A percentile compares a stretch with the other conserved stretches of the same genome.
These are phyloP conservation scores for Struthidea cinerea DNA, from an alignment of 2,113 vertebrate genomes.

Conservation along the genomic window DNA sequence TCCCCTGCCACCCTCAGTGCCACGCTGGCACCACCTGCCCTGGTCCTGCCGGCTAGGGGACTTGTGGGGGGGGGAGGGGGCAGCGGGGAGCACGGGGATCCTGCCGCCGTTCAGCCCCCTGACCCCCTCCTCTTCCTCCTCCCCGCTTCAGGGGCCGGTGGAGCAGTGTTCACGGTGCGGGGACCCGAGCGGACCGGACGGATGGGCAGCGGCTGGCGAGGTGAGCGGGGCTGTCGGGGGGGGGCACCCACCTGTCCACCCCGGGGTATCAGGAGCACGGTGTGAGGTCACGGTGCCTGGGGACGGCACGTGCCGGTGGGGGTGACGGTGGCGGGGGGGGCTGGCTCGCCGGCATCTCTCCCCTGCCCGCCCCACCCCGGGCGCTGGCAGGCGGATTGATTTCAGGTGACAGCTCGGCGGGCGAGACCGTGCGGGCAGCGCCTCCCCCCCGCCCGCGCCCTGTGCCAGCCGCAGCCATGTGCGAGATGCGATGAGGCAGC, in stretches of 20 bases:
- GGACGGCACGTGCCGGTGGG: not conserved
- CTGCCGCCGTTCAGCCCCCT: not conserved
- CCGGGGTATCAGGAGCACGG: fast-evolving
- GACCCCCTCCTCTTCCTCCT: not conserved
- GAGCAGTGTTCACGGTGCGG: not conserved
- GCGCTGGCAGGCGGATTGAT: constrained; percentile 12
- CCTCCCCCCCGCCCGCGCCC: not conserved
- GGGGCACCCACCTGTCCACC: not conserved
- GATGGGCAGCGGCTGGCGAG: constrained; percentile 40
- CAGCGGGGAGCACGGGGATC: not conserved
- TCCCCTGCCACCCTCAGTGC: not conserved
- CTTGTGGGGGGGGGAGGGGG: fast-evolving
- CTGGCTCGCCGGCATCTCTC: not conserved
- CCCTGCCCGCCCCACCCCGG: not conserved
- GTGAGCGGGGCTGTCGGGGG: not conserved
- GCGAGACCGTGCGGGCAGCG: constrained; percentile 8
- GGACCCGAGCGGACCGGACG: not conserved
- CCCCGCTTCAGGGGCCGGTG: not conserved
- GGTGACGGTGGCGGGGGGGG: not conserved
- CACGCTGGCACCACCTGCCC: not conserved
- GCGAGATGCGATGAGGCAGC: constrained; percentile 35
- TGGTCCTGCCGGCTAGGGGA: not conserved
- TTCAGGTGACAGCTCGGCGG: constrained; percentile 50
- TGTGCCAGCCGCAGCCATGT: constrained; percentile 39
- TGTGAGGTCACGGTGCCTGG: not conserved